Evolutionary conservation across 1,140 invertebrate genomes (phyloP).

Genomic region (Diabrotica undecimpunctata): DNA sequence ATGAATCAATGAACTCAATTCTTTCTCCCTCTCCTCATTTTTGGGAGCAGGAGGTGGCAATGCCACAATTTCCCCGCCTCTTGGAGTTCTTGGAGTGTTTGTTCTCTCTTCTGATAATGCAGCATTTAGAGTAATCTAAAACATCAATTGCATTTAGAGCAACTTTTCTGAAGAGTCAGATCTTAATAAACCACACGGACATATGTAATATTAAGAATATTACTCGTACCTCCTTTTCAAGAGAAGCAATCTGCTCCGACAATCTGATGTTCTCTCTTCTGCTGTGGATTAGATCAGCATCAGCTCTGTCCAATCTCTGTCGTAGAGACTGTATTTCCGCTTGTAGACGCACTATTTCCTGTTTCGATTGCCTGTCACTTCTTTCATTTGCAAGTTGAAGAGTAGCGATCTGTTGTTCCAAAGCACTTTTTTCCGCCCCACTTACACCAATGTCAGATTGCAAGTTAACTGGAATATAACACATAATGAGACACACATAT

Average conservation of each 20-base stretch:
- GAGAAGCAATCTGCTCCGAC: constrained; percentile 67
- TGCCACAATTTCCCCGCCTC: constrained; percentile 35
- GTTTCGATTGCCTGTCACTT: constrained; percentile 66
- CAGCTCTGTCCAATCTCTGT: constrained; percentile 70
- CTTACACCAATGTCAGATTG: constrained; percentile 71
- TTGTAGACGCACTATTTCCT: constrained; percentile 68
- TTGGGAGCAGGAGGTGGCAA: constrained; percentile 38
- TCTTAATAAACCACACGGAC: too few species aligned
- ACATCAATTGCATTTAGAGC: constrained; percentile 4
- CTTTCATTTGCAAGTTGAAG: constrained; percentile 59
- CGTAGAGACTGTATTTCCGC: constrained; percentile 73
- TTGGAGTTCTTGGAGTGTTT: constrained; percentile 27
- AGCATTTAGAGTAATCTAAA: constrained; percentile 50
- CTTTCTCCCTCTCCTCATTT: constrained; percentile 54
- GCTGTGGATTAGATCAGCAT: constrained; percentile 72
- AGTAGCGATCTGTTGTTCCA: constrained; percentile 72
- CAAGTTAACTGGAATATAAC: constrained; percentile 54
- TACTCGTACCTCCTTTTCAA: constrained; percentile 70
- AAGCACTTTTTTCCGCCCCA: constrained; percentile 67
- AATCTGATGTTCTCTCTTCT: constrained; percentile 71
- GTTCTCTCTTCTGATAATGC: constrained; percentile 42
- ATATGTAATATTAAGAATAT: neutral
- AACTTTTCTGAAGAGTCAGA: neutral
- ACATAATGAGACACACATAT: neutral
- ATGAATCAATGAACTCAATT: constrained; percentile 66